Base-by-base conservation (phyloP, 2,113 vertebrate species). In the Halcyon senegalensis region DNA sequence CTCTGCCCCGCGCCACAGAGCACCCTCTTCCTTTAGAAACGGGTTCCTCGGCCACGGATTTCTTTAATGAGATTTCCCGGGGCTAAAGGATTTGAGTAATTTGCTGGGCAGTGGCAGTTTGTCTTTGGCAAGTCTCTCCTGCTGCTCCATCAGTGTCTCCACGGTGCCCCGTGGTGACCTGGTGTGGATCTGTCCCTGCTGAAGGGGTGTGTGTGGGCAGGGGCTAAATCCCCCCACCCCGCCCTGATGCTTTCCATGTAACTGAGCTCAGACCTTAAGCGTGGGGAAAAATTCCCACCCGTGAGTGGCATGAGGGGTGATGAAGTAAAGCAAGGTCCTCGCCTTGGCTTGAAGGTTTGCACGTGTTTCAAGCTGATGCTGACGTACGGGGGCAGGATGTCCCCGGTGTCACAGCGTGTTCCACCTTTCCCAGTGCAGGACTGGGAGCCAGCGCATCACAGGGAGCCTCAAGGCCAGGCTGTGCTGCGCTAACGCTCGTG, bases 61-160 rank as follows among this genome's bases (percentile, higher is more conserved):
- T 94, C 89, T 96, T 95, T 86, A 87, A 83, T 56, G 67, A 41
- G 90, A 92, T 95, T 95, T 94, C 72, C 18, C 19, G 25, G 48
- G 56, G 24, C 76, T 35, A 2, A 87, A 56, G 92, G 86, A 68
- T 94, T 67, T 41, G 35, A 81, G 33, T 73, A 9, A 59, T 84
- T 90, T 77, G 46, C 85, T 72, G 68, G 90, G 33, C 82, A 81
- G n/a, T 17, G 44, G 56, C 59, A 33, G 72, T 27, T 93, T 67
- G 82, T 33, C 44, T 73, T 55, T 35, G 51, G 66, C 1, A 2
- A 10, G 10, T 67, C 73, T 55, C 56, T 91, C 31, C 58, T 0
- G 5, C 63, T 87, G 68, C 30, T 90, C 66, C 3, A 2, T 31
- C 6, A 2, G 39, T 48, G 31, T 88, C 48, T 77, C 56, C 37